phyloP scores from a whole-genome alignment of 2,113 vertebrate genomes.

The Natator depressus region DNA sequence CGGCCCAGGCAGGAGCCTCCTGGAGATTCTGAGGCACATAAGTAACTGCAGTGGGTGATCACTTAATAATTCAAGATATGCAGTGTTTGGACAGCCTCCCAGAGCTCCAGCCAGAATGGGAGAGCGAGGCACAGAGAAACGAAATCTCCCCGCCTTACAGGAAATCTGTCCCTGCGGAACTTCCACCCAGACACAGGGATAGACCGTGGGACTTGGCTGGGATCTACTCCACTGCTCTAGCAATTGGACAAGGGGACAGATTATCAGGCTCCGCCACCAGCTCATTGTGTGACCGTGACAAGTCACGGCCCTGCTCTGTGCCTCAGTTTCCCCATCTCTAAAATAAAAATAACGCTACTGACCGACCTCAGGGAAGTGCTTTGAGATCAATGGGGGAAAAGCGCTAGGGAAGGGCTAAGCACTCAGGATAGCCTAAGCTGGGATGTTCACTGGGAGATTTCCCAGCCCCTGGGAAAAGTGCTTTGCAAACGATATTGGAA shows the following conservation, averaged over 20 bases:
- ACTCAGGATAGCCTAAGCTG: too few species aligned
- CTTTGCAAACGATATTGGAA: not conserved
- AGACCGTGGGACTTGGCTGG: constrained; percentile 12
- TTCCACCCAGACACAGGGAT: accelerated
- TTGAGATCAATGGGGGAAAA: not conserved
- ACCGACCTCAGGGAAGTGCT: not conserved
- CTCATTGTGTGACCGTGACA: constrained; percentile 15
- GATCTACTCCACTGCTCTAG: not conserved
- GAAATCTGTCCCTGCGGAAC: constrained; percentile 33
- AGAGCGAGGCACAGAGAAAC: not conserved
- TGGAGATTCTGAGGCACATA: constrained; percentile 11
- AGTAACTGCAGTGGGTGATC: constrained; percentile 52
- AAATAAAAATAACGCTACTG: not conserved
- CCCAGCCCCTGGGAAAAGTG: not conserved
- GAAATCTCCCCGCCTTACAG: constrained; percentile 65
- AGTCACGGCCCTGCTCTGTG: not conserved
- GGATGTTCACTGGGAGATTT: too few species aligned
- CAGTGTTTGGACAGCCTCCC: constrained; percentile 50
- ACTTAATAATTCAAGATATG: constrained; percentile 72
- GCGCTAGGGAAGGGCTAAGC: not conserved
- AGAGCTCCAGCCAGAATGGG: not conserved
- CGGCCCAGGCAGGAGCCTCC: constrained; percentile 27
- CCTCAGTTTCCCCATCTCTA: not conserved
- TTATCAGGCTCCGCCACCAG: not conserved
- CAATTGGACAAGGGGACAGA: not conserved